phyloP scores from a whole-genome alignment of 2,797 vertebrate genomes.

The Avahi laniger region DNA sequence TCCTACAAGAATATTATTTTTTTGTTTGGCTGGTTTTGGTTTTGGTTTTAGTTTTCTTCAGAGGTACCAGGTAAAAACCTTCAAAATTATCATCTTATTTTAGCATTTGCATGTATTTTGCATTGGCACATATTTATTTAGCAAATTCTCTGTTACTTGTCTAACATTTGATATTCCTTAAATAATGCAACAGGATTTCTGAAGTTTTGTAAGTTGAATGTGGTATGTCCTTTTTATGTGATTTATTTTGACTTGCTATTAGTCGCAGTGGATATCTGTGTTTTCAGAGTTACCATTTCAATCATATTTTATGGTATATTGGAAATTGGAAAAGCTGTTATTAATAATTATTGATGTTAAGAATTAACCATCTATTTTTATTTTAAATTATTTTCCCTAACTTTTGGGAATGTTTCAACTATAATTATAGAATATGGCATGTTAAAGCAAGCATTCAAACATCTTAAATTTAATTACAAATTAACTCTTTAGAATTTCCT shows the following conservation, averaged over 20 bases:
- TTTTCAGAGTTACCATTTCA: conserved; percentile 1
- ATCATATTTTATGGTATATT: background rate
- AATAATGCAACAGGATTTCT: background rate
- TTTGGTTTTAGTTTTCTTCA: background rate
- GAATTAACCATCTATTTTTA: conserved; percentile 26
- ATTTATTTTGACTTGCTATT: conserved; percentile 1
- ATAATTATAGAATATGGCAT: background rate
- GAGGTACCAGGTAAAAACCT: background rate
- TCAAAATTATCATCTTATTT: background rate
- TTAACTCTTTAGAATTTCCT: conserved; percentile 32
- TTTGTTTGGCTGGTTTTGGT: background rate
- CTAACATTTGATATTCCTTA: background rate
- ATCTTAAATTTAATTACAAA: conserved; percentile 52
- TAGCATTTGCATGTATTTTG: background rate
- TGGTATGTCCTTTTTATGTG: background rate
- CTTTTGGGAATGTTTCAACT: conserved; percentile 1
- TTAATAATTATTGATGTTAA: background rate
- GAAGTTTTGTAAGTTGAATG: background rate
- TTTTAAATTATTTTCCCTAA: background rate
- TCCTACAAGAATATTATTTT: background rate
- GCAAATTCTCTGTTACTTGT: conserved; percentile 2
- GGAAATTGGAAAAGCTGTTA: background rate
- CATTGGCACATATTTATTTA: conserved; percentile 15
- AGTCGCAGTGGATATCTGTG: background rate
- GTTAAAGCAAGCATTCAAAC: background rate